Evolutionary conservation across 2,797 vertebrate species (phyloP).

Genomic region (Ceryle rudis): DNA sequence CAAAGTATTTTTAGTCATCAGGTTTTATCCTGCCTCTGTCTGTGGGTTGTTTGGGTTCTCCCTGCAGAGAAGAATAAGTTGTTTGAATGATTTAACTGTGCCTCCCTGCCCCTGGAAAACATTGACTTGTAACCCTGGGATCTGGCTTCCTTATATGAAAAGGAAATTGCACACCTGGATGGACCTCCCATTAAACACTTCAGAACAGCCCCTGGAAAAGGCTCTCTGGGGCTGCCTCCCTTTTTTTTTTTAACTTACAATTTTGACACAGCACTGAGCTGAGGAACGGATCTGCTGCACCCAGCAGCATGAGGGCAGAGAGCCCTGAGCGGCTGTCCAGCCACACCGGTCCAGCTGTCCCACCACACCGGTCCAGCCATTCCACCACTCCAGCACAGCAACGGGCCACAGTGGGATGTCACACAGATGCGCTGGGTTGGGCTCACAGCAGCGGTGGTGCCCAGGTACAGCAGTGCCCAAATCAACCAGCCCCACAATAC

Average conservation of each 20-base stretch:
- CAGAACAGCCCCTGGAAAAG: rapidly evolving
- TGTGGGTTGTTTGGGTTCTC: background rate
- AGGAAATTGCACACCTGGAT: background rate
- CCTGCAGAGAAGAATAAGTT: background rate
- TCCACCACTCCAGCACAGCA: background rate
- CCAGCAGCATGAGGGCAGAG: background rate
- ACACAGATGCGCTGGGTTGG: rapidly evolving
- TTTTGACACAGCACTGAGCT: rapidly evolving
- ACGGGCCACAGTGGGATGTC: rapidly evolving
- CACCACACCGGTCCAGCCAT: rapidly evolving
- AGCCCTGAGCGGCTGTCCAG: rapidly evolving
- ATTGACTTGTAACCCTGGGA: background rate
- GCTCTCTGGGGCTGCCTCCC: background rate
- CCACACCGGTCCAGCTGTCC: background rate
- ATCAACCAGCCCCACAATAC: rapidly evolving
- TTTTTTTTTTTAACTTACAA: rapidly evolving
- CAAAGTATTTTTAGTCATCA: background rate
- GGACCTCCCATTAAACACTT: background rate
- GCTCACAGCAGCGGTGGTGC: rapidly evolving
- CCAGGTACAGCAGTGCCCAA: rapidly evolving
- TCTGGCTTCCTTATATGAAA: background rate
- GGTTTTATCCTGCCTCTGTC: background rate
- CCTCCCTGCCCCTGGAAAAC: background rate
- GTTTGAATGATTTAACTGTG: background rate
- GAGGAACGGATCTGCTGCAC: rapidly evolving